Base-by-base conservation (phyloP, 2,113 vertebrate genomes). In the Pseudopipra pipra region DNA sequence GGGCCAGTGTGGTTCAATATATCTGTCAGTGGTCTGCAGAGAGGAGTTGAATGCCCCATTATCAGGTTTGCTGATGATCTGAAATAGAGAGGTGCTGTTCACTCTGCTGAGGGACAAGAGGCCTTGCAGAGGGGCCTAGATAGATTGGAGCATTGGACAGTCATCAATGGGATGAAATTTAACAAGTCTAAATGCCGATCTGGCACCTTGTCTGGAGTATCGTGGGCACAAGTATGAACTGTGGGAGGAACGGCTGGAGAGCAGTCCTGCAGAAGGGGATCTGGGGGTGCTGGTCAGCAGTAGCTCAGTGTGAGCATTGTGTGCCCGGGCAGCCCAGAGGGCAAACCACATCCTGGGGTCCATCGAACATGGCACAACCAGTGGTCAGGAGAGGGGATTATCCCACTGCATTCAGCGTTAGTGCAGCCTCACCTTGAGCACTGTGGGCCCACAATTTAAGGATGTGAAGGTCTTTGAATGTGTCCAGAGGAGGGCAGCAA, bases 311-410 rank as follows among this genome's bases (percentile, higher is more conserved):
- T 31, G 58, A 72, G 37, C 56, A 21, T 24, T 0, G 4, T 31
- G 56, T 25, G 25, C 39, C 39, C 21, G 5, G 39, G 67, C 46
- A 44, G 56, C 46, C 67, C 46, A 30, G 21, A 31, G 63, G 30
- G 31, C 37, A 62, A 62, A 62, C 20, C 80, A 21, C 4, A 5
- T 10, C 37, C 55, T 30, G 31, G 20, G 46, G 16, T 11, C 7
- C 37, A 43, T 18, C 0, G 0, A 59, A 73, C 73, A 14, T 0
- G 0, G 62, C 35, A 30, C 3, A 28, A 3, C 4, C 67, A 56
- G 19, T 37, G 24, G 44, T 2, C 54, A 61, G 73, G 46, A 19
- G 27, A 46, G 33, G 22, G 21, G 22, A 59, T 37, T 22, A 2
- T 35, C 54, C 68, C 33, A 5, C 37, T 61, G 44, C 54, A 10